Percentiles rank a stretch among this genome's conserved stretches.
Conservation (phyloP, 2,797 vertebrate species). For the Tadarida brasiliensis region DNA sequence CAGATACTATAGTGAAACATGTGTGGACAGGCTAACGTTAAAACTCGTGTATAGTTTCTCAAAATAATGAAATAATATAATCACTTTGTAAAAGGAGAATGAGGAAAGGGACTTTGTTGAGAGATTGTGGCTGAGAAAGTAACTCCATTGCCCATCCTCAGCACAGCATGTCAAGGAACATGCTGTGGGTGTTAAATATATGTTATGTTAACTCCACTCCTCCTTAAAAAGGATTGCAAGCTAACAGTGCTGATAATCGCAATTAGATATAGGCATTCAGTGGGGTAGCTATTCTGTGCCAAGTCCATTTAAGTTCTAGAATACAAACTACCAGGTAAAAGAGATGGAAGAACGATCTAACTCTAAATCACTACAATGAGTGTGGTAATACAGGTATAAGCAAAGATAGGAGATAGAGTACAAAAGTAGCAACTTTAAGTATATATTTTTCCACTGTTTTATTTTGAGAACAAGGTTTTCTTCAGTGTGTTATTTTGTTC, state of each 20-base stretch:
- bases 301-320: not conserved
- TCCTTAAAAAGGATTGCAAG: not conserved
- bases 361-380: not conserved
- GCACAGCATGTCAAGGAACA: not conserved
- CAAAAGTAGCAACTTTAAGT: not conserved
- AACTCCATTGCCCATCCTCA: not conserved
- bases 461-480: constrained; percentile 10
- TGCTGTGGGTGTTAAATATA: not conserved
- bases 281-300: not conserved
- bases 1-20: not conserved
- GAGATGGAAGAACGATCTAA: not conserved
- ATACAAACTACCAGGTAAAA: constrained; percentile 16
- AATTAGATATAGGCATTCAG: not conserved
- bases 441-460: constrained; percentile 26
- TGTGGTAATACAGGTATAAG: not conserved
- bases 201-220: not conserved
- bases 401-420: not conserved
- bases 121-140: not conserved
- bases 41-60: not conserved
- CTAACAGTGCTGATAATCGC: not conserved
- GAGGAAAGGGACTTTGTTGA: not conserved
- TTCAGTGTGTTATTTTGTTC: not conserved
- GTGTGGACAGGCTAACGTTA: not conserved
- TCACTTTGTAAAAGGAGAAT: not conserved
- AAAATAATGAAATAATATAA: not conserved